phyloP scores from a whole-genome alignment of 2,797 vertebrate genomes.

The Varecia variegata region DNA sequence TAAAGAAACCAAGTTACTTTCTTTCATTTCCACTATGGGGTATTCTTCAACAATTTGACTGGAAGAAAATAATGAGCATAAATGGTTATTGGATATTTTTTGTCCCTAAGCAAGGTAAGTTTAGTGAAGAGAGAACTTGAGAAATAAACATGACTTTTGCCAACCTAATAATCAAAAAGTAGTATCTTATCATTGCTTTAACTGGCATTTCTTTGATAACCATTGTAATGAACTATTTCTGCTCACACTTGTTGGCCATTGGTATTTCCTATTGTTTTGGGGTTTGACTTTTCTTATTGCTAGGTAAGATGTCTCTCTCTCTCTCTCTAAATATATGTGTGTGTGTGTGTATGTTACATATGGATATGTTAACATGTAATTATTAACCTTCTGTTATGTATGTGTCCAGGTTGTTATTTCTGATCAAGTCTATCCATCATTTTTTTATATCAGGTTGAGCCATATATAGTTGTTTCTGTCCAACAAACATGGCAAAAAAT shows the following conservation, averaged over 20 bases:
- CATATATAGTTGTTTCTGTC: neutral
- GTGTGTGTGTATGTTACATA: neutral
- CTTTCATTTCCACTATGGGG: slow-evolving; percentile 31
- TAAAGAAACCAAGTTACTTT: slow-evolving; percentile 31
- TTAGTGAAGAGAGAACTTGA: neutral
- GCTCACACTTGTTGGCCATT: neutral
- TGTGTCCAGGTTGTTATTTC: neutral
- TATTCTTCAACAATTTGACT: slow-evolving; percentile 19
- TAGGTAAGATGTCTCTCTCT: neutral
- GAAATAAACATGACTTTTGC: neutral
- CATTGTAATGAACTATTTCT: neutral
- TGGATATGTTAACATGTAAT: neutral
- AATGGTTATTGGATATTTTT: neutral
- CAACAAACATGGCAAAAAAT: neutral
- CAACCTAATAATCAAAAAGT: neutral
- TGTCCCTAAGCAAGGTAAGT: neutral
- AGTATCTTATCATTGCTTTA: neutral
- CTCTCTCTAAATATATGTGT: too few species aligned
- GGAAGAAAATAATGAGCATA: neutral
- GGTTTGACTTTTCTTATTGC: neutral
- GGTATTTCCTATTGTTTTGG: neutral
- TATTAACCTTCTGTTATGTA: neutral
- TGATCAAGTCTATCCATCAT: neutral
- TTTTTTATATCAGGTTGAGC: neutral
- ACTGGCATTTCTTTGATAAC: neutral